These are phyloP conservation scores for Syndactyla subalaris DNA, from an alignment of 2,797 vertebrate species.

Conservation along the genomic window DNA sequence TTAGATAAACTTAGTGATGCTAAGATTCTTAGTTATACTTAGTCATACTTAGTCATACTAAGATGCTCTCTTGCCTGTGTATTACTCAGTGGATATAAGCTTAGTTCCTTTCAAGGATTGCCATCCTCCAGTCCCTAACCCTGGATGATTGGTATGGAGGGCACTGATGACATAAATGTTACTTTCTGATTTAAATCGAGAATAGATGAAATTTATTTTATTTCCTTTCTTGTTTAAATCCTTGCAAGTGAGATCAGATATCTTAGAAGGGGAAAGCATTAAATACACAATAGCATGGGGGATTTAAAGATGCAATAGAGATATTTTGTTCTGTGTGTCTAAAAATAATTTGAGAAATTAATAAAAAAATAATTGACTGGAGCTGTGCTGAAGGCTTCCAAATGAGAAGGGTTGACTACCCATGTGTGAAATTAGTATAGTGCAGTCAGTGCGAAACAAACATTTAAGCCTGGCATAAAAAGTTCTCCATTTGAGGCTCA, in stretches of 20 bases:
- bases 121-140: not conserved
- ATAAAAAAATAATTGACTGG: constrained; percentile 20
- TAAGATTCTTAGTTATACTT: not conserved
- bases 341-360: constrained; percentile 37
- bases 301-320: constrained; percentile 33
- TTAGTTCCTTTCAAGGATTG: not conserved
- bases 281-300: not conserved
- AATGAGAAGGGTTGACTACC: not conserved
- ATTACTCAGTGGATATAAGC: rapidly evolving
- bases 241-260: not conserved
- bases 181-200: not conserved
- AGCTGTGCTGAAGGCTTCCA: not conserved
- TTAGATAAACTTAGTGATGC: not conserved
- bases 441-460: not conserved
- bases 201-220: not conserved
- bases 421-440: not conserved
- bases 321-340: not conserved
- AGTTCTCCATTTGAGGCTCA: not conserved
- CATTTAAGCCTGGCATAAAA: not conserved
- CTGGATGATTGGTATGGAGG: not conserved
- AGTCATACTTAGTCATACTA: not conserved
- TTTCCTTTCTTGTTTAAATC: not conserved
- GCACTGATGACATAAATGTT: not conserved
- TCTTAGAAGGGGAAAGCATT: not conserved
- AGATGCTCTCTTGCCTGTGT: not conserved